Percentiles rank a stretch among this genome's conserved stretches.
These are phyloP conservation scores for Drosophila melanosoma DNA, from an alignment of 2,888 invertebrate genomes.

Conservation along the genomic window DNA sequence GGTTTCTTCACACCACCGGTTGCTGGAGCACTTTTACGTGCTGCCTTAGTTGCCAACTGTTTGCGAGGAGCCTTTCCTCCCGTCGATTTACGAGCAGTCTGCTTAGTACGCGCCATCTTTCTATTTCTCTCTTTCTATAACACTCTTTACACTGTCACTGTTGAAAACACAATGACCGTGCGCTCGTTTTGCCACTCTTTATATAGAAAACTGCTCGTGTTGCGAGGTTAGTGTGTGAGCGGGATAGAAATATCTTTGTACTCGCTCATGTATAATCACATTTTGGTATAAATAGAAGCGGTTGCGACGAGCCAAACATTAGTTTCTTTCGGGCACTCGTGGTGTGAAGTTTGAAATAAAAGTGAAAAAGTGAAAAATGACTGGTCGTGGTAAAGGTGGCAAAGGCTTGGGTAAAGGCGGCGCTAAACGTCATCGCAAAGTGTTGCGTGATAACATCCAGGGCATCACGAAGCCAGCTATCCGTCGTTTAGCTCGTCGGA, in stretches of 20 bases:
- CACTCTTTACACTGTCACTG: neutral
- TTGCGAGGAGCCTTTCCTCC: slow-evolving; percentile 46
- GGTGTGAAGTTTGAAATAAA: neutral
- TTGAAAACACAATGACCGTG: neutral
- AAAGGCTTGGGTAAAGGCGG: slow-evolving; percentile 77
- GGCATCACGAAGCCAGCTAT: slow-evolving; percentile 93
- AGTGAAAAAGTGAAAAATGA: slow-evolving; percentile 1
- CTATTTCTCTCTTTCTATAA: neutral
- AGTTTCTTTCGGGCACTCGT: neutral
- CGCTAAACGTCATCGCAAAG: slow-evolving; percentile 92
- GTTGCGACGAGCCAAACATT: neutral
- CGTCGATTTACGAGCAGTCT: slow-evolving; percentile 26
- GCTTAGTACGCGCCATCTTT: slow-evolving; percentile 10
- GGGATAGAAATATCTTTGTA: neutral
- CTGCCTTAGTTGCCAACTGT: slow-evolving; percentile 44
- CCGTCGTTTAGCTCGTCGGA: slow-evolving; percentile 90
- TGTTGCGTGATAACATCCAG: slow-evolving; percentile 91
- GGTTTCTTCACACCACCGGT: slow-evolving; percentile 35
- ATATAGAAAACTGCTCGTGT: neutral
- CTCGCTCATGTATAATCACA: neutral
- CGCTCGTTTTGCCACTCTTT: neutral
- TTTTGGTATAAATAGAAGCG: neutral
- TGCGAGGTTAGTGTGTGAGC: neutral
- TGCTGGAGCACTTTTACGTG: slow-evolving; percentile 42
- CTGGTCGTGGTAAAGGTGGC: slow-evolving; percentile 86